Conservation (phyloP, 2,113 vertebrate genomes). For the Martes martes region DNA sequence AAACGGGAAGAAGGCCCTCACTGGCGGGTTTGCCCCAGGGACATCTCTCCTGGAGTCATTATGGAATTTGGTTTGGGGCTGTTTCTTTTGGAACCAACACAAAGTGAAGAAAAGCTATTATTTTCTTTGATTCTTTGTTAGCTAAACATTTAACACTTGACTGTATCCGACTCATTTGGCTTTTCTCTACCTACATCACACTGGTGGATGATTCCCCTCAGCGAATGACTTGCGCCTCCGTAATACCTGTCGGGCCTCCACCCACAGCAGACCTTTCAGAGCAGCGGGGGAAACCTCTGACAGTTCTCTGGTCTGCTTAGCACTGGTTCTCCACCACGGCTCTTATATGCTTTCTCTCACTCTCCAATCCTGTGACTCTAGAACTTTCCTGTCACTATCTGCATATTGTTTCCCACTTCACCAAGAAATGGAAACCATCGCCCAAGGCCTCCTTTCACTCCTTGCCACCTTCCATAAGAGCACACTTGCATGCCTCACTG, state of each 20-base stretch:
- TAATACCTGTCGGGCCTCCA: neutral
- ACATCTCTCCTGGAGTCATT: neutral
- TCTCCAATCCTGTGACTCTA: neutral
- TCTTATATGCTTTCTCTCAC: neutral
- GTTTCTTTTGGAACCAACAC: neutral
- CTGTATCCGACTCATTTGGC: neutral
- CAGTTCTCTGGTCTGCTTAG: neutral
- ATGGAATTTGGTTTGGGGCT: neutral
- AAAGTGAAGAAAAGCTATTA: neutral
- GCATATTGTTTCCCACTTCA: neutral
- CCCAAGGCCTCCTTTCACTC: neutral
- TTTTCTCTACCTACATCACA: neutral
- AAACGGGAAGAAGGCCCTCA: neutral
- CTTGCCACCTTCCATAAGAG: neutral
- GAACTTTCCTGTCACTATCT: neutral
- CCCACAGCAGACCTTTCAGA: neutral
- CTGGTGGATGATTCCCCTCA: neutral
- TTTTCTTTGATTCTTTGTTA: neutral
- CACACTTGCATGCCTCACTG: neutral
- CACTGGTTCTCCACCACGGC: neutral
- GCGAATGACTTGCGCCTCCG: neutral
- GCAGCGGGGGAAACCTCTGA: neutral
- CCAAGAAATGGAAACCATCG: neutral
- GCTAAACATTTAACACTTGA: neutral
- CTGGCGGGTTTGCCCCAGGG: neutral